Conservation (phyloP, 2,113 vertebrate genomes). For the Sinocyclocheilus grahami region DNA sequence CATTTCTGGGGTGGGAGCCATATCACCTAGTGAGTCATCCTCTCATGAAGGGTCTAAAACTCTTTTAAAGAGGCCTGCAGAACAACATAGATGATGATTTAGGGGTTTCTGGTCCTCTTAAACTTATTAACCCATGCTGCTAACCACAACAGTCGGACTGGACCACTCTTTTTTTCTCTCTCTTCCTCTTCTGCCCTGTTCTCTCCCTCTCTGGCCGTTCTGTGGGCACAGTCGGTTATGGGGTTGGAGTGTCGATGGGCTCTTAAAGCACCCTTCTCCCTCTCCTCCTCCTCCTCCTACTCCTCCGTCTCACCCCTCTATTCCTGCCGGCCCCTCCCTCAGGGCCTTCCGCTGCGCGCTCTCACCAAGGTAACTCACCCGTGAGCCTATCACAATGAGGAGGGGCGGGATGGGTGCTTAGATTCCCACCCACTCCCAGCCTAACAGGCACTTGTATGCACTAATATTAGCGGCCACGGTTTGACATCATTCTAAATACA, state of each 20-base stretch:
- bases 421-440: slow-evolving; percentile 40
- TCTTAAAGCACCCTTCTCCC: slow-evolving; percentile 91
- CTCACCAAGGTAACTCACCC: slow-evolving; percentile 94
- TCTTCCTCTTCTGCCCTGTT: slow-evolving; percentile 59
- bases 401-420: slow-evolving; percentile 50
- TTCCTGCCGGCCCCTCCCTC: slow-evolving; percentile 91
- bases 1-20: neutral
- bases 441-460: slow-evolving; percentile 4
- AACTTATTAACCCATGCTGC: slow-evolving; percentile 71
- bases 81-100: slow-evolving; percentile 58
- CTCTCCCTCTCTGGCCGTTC: slow-evolving; percentile 66
- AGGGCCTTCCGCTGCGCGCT: slow-evolving; percentile 94
- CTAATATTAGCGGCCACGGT: neutral
- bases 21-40: neutral
- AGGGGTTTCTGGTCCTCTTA: slow-evolving; percentile 73
- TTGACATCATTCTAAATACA: slow-evolving; percentile 3
- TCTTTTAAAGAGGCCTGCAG: neutral
- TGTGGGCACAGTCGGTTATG: slow-evolving; percentile 90
- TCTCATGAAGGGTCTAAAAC: slow-evolving; percentile 1
- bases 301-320: slow-evolving; percentile 90
- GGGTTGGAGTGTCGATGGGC: slow-evolving; percentile 97
- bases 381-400: slow-evolving; percentile 30
- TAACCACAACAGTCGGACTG: slow-evolving; percentile 76
- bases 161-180: slow-evolving; percentile 71
- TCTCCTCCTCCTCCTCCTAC: slow-evolving; percentile 88